Evolutionary conservation across 2,113 vertebrate species (phyloP).

Genomic region (Austrofundulus limnaeus): DNA sequence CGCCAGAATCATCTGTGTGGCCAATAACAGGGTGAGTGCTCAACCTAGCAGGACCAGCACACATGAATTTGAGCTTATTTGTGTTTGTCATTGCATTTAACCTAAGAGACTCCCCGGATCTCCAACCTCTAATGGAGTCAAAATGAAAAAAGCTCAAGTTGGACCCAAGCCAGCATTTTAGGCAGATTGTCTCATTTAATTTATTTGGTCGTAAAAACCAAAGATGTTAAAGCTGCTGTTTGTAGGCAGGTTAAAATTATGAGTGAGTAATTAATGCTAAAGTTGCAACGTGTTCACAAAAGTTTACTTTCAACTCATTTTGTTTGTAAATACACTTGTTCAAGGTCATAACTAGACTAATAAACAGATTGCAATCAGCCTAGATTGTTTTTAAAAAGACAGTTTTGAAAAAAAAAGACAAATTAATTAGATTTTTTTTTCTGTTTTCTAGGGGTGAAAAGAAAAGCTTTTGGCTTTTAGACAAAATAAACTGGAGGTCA

Average conservation of each 20-base stretch:
- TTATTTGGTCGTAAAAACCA: background rate
- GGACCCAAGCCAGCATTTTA: constrained; percentile 4
- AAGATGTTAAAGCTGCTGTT: background rate
- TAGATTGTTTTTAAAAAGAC: background rate
- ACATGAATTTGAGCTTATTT: background rate
- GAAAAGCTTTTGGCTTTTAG: background rate
- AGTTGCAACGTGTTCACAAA: background rate
- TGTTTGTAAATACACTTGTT: background rate
- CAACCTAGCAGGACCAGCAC: constrained; percentile 22
- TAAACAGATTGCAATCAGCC: background rate
- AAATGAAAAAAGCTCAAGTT: background rate
- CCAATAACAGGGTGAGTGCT: constrained; percentile 80
- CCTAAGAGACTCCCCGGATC: background rate
- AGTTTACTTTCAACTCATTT: constrained; percentile 9
- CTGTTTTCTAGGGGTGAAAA: background rate
- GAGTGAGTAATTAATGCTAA: background rate
- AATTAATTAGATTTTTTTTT: background rate
- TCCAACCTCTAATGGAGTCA: background rate
- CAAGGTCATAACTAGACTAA: constrained; percentile 3
- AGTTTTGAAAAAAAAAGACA: background rate
- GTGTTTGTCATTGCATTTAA: background rate
- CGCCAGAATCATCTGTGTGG: constrained; percentile 83
- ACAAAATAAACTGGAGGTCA: background rate
- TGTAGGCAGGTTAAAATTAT: background rate
- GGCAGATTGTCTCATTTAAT: background rate